Evolutionary conservation across 2,888 invertebrate genomes (phyloP).

Genomic region (Chrysolina americana): DNA sequence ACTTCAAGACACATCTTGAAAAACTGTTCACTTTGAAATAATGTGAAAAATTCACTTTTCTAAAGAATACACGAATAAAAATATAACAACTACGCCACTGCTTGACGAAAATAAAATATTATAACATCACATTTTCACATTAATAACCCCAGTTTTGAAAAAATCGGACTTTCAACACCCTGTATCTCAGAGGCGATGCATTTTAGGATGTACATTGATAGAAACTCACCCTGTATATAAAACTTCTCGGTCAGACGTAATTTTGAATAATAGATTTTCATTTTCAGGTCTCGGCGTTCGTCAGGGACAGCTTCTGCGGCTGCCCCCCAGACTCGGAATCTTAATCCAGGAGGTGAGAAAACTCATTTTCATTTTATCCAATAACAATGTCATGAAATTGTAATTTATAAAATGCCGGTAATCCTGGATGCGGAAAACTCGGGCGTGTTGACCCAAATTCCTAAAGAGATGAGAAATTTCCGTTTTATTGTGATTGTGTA

Average conservation of each 20-base stretch:
- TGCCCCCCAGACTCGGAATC: conserved; percentile 81
- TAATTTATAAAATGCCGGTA: background rate
- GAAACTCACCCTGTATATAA: too few relatives aligned
- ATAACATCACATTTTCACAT: too few relatives aligned
- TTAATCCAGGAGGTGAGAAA: conserved; percentile 82
- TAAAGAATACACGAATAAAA: too few relatives aligned
- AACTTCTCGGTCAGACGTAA: conserved; percentile 3
- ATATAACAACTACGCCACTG: too few relatives aligned
- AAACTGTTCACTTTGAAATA: too few relatives aligned
- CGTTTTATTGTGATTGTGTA: conserved; percentile 9
- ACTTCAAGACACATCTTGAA: too few relatives aligned
- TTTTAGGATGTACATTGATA: too few relatives aligned
- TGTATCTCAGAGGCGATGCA: too few relatives aligned
- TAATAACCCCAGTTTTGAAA: too few relatives aligned
- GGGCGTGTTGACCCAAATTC: conserved; percentile 1
- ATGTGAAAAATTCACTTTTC: too few relatives aligned
- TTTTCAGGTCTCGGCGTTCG: conserved; percentile 82
- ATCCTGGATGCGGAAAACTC: background rate
- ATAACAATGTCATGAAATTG: background rate
- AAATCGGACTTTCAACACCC: too few relatives aligned
- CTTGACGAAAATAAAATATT: too few relatives aligned
- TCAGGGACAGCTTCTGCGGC: conserved; percentile 81
- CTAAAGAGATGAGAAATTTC: conserved; percentile 6
- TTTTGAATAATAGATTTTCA: background rate
- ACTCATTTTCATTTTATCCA: conserved; percentile 23